phyloP scores from a whole-genome alignment of 2,797 vertebrate species.

The Cyprinella venusta region DNA sequence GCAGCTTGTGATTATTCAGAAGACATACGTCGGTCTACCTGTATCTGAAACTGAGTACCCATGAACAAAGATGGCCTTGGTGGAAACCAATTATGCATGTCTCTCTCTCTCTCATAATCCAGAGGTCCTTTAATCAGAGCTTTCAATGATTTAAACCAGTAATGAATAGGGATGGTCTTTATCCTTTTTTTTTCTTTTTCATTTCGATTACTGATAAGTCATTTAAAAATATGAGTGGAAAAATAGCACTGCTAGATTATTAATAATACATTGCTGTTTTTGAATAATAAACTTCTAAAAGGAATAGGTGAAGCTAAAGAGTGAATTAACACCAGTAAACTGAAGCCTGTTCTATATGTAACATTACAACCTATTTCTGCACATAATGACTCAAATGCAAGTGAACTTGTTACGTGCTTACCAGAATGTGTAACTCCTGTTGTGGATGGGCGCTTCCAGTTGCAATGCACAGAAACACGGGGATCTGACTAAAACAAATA shows the following conservation, averaged over 20 bases:
- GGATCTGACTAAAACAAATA: too few species aligned
- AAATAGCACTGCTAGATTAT: too few species aligned
- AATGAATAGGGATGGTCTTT: neutral
- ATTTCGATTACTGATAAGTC: too few species aligned
- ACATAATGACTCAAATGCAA: neutral
- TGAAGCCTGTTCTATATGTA: too few species aligned
- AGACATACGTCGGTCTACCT: neutral
- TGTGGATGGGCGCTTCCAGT: neutral
- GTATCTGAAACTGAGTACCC: neutral
- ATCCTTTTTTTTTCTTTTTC: too few species aligned
- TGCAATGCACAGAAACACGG: neutral
- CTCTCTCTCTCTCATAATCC: neutral
- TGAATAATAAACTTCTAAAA: too few species aligned
- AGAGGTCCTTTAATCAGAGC: slow-evolving; percentile 15
- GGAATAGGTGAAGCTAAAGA: too few species aligned
- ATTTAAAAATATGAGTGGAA: too few species aligned
- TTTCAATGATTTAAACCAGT: neutral
- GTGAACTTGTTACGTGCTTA: neutral
- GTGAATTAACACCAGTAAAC: too few species aligned
- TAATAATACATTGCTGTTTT: too few species aligned
- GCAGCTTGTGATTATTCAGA: neutral
- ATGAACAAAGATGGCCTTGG: neutral
- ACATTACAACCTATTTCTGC: too few species aligned
- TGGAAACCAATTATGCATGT: neutral
- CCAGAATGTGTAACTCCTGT: neutral